Evolutionary conservation across 2,113 vertebrate species (phyloP).

Genomic region (Saiga tatarica): DNA sequence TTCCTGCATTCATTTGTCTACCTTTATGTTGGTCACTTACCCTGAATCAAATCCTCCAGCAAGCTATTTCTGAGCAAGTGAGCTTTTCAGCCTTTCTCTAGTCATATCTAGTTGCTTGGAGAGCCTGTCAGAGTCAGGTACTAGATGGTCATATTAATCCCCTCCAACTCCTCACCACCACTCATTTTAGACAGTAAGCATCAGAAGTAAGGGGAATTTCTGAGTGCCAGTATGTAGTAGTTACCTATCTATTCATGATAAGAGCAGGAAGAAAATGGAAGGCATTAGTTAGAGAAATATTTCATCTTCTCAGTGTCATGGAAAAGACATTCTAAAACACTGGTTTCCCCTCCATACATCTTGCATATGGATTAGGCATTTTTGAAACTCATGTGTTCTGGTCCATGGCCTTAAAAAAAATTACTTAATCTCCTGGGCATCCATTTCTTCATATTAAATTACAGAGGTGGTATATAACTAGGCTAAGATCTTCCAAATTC

Average conservation of each 20-base stretch:
- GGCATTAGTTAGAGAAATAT: background rate
- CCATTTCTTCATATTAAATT: conserved; percentile 5
- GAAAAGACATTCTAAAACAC: background rate
- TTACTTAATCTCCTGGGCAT: background rate
- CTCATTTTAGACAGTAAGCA: background rate
- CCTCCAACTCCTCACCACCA: background rate
- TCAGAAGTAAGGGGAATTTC: background rate
- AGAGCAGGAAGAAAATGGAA: background rate
- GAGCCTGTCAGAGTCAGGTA: background rate
- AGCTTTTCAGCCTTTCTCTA: background rate
- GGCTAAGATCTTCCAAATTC: background rate
- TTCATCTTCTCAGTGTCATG: background rate
- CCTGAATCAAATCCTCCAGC: background rate
- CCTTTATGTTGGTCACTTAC: background rate
- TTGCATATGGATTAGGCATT: background rate
- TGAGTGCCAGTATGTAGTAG: background rate
- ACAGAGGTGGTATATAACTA: background rate
- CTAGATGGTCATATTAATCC: background rate
- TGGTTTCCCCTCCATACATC: background rate
- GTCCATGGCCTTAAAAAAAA: background rate
- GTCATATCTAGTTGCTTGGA: background rate
- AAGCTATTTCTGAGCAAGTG: background rate
- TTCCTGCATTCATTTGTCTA: background rate
- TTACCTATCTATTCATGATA: background rate
- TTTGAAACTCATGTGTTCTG: background rate